Evolutionary conservation across 2,888 invertebrate species (phyloP).

Genomic region (Drosophila fulvimacula): DNA sequence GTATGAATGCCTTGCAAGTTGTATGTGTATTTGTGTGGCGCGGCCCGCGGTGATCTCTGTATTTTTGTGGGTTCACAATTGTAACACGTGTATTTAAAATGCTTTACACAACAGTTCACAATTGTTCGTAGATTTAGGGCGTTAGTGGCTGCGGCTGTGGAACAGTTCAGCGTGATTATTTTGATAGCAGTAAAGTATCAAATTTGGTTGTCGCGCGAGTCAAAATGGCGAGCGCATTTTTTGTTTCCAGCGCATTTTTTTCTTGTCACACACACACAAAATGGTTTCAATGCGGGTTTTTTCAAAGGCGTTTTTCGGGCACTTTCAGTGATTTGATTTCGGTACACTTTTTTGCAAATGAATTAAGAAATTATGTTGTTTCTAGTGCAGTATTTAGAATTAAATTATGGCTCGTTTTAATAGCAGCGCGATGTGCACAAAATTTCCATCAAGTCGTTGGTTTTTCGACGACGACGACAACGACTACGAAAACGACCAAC

Average conservation of each 20-base stretch:
- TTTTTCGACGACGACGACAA: slow-evolving; percentile 74
- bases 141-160: slow-evolving; percentile 24
- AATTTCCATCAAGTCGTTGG: slow-evolving; percentile 70
- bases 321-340: slow-evolving; percentile 75
- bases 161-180: slow-evolving; percentile 29
- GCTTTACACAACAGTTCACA: slow-evolving; percentile 31
- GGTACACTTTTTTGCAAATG: slow-evolving; percentile 70
- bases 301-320: slow-evolving; percentile 69
- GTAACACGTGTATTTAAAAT: slow-evolving; percentile 62
- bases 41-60: slow-evolving; percentile 51
- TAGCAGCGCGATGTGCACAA: slow-evolving; percentile 61
- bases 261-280: slow-evolving; percentile 70
- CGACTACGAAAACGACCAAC: slow-evolving; percentile 68
- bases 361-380: slow-evolving; percentile 66
- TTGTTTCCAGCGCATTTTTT: slow-evolving; percentile 80
- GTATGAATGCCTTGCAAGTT: slow-evolving; percentile 25
- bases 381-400: slow-evolving; percentile 51
- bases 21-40: slow-evolving; percentile 30
- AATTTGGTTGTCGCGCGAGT: slow-evolving; percentile 72
- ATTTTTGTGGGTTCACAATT: slow-evolving; percentile 53
- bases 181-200: slow-evolving; percentile 52
- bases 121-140: slow-evolving; percentile 15
- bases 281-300: slow-evolving; percentile 66
- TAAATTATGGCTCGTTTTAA: slow-evolving; percentile 45
- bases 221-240: slow-evolving; percentile 84